Evolutionary conservation across 1,140 invertebrate genomes (phyloP).

Genomic region (Drosophila ficusphila): DNA sequence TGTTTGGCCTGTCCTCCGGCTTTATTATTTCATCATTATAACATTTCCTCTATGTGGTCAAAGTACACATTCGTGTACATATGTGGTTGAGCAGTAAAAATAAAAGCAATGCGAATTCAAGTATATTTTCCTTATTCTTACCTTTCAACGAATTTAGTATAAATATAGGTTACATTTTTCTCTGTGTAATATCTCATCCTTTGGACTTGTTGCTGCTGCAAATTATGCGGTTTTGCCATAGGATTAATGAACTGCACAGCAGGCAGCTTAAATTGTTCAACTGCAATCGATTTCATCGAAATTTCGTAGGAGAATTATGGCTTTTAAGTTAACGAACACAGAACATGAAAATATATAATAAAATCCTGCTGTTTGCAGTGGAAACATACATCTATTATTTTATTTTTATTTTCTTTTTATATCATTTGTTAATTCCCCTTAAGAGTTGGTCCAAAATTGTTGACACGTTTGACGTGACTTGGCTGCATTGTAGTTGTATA

Average conservation of each 20-base stretch:
- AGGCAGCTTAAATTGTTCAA: neutral
- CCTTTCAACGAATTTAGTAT: too few relatives aligned
- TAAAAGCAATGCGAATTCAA: neutral
- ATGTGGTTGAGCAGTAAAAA: neutral
- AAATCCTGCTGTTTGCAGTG: neutral
- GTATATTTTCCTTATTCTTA: neutral
- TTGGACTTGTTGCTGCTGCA: conserved; percentile 27
- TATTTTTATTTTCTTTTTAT: neutral
- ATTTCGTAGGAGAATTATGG: too few relatives aligned
- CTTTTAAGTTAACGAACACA: neutral
- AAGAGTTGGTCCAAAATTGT: neutral
- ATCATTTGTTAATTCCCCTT: neutral
- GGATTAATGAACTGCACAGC: conserved; percentile 33
- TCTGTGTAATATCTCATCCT: neutral
- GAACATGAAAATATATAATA: neutral
- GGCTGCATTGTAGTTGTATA: neutral
- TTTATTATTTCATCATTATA: conserved; percentile 81
- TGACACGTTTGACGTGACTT: neutral
- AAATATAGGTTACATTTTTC: neutral
- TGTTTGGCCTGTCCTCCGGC: conserved; percentile 54
- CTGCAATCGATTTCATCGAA: neutral
- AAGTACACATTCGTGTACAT: neutral
- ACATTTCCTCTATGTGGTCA: conserved; percentile 47
- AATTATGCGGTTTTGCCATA: conserved; percentile 46
- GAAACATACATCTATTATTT: too few relatives aligned